Conservation (phyloP, 2,113 vertebrate species). For the Mirounga angustirostris region DNA sequence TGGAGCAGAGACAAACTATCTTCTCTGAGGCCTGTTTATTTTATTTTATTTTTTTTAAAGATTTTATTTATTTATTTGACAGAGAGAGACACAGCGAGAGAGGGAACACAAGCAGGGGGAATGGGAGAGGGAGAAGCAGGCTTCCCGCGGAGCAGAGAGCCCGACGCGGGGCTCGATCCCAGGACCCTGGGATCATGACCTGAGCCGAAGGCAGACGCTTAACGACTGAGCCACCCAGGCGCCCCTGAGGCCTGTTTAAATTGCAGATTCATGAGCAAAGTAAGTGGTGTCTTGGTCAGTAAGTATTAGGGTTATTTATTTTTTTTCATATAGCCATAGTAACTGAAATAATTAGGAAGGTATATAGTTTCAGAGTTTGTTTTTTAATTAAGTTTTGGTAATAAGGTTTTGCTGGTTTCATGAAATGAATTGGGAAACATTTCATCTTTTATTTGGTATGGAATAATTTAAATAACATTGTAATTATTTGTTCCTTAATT, state of each 20-base stretch:
- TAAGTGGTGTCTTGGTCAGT: neutral
- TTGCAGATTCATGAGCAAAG: neutral
- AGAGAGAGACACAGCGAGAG: too few species aligned
- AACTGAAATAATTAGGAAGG: conserved; percentile 37
- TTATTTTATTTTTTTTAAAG: too few species aligned
- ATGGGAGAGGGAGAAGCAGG: too few species aligned
- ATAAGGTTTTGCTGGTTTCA: conserved; percentile 51
- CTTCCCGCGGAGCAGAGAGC: too few species aligned
- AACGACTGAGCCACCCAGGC: too few species aligned
- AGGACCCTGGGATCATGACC: too few species aligned
- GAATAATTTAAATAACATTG: conserved; percentile 24
- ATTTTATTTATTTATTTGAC: too few species aligned
- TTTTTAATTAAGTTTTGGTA: conserved; percentile 8
- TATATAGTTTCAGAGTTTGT: neutral
- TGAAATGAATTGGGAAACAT: conserved; percentile 28
- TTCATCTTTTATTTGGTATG: neutral
- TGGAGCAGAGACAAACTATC: neutral
- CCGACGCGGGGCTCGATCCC: too few species aligned
- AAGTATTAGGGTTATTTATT: neutral
- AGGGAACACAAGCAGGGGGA: too few species aligned
- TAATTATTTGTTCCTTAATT: conserved; percentile 30
- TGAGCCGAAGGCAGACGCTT: too few species aligned
- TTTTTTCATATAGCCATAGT: neutral
- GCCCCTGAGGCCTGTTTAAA: neutral
- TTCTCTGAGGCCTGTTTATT: neutral